Evolutionary conservation across 2,113 vertebrate genomes (phyloP), one percentile per base, ranked within the genome.

Genomic region (Pterocles orientalis): DNA sequence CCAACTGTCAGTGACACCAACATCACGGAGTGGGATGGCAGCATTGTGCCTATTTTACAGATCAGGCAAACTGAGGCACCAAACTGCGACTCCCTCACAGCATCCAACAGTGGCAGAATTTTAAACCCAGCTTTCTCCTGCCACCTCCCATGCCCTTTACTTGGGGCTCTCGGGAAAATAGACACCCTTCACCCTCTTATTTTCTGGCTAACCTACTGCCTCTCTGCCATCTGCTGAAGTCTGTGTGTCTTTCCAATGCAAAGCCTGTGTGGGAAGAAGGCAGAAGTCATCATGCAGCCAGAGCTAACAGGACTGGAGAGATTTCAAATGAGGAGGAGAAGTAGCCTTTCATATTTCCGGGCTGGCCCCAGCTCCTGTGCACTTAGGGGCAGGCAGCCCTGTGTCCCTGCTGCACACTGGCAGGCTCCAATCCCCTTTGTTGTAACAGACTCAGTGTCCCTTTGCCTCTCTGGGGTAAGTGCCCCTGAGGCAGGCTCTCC

Each of bases 1-100:
- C 73, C 19, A 45, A 2, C 41, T 14, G 21, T 17, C 26, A 15
- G 34, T 25, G 72, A 8, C 12, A 28, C 23, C 33, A 7, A 20
- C 2, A 0, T 43, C 34, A 7, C 1, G 1, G 20, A 11, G 36
- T 6, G n/a, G 33, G 50, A 6, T 8, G 14, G 53, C 47, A 73
- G 31, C 29, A 0, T 2, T 43, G 58, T 29, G 18, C 26, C 29
- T 20, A 6, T 57, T 13, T 24, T 31, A 17, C n/a, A 70, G 78
- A 43, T 56, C 43, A 29, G 64, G 31, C 41, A 82, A 71, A 33
- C 10, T 3, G 14, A 41, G 47, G 3, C 57, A 69, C 53, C 33
- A 62, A 58, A 31, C 3, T 13, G 18, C 2, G 3, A 8, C 4
- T 39, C 3, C 18, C 4, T 14, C 17, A 18, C 36, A 25, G 5